phyloP scores from a whole-genome alignment of 1,140 invertebrate species.

The Drosophila oshimai region DNA sequence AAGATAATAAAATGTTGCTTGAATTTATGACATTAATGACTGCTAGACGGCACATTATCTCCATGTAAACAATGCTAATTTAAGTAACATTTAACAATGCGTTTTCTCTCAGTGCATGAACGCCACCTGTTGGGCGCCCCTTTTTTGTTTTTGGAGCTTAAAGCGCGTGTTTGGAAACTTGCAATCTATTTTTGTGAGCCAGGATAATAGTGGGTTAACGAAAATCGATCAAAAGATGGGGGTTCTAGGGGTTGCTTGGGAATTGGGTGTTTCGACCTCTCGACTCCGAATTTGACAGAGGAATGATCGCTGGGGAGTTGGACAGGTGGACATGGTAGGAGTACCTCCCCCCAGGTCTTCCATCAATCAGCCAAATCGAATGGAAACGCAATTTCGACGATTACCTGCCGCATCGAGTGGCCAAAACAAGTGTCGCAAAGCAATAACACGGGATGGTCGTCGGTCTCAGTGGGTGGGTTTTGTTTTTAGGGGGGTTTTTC shows the following conservation, averaged over 20 bases:
- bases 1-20: not conserved
- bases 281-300: too few species aligned
- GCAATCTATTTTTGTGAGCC: conserved; percentile 21
- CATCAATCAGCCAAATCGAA: conserved; percentile 29
- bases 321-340: not conserved
- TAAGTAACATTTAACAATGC: too few species aligned
- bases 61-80: too few species aligned
- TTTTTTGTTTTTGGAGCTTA: conserved; percentile 5
- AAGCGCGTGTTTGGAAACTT: conserved; percentile 34
- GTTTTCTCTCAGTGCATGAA: not conserved
- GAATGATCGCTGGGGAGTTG: not conserved
- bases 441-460: conserved; percentile 5
- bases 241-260: not conserved
- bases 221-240: conserved; percentile 28
- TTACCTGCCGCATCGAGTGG: conserved; percentile 19
- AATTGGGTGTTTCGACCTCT: not conserved
- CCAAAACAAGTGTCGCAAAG: conserved; percentile 18
- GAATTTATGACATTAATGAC: not conserved
- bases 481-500: not conserved
- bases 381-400: conserved; percentile 29
- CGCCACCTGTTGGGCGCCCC: conserved; percentile 30
- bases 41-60: not conserved
- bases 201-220: conserved; percentile 10
- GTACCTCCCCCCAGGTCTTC: conserved; percentile 32
- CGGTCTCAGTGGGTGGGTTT: not conserved